Conservation (phyloP, 2,888 invertebrate genomes). For the Sturmia bella region DNA sequence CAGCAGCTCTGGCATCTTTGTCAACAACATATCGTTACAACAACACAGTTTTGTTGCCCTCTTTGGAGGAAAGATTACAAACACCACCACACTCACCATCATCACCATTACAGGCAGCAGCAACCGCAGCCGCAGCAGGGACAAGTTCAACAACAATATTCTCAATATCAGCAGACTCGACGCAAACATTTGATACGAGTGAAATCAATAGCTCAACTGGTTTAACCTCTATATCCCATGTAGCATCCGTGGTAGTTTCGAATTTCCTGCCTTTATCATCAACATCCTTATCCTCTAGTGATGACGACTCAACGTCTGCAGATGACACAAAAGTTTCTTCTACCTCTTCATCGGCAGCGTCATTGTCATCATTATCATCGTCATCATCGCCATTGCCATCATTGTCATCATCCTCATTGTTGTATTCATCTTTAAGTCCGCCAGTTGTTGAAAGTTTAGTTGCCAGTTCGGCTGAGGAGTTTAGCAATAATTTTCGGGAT, state of each 20-base stretch:
- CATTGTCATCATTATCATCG: constrained; percentile 41
- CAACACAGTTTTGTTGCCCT: constrained; percentile 65
- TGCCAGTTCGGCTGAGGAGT: constrained; percentile 80
- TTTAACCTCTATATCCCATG: constrained; percentile 68
- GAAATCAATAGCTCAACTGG: constrained; percentile 70
- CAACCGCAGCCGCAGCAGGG: constrained; percentile 18
- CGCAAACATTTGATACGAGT: constrained; percentile 48
- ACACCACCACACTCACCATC: constrained; percentile 42
- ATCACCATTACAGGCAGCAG: constrained; percentile 19
- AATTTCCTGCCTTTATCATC: constrained; percentile 73
- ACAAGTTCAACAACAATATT: constrained; percentile 32
- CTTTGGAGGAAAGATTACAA: constrained; percentile 63
- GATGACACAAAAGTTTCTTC: constrained; percentile 60
- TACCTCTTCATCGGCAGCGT: constrained; percentile 32
- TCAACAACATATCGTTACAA: constrained; percentile 68
- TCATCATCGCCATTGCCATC: constrained; percentile 5
- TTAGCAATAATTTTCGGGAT: constrained; percentile 78
- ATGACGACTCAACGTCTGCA: constrained; percentile 67
- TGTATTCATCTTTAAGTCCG: constrained; percentile 77
- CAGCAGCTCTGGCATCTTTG: constrained; percentile 63
- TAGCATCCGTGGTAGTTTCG: constrained; percentile 72
- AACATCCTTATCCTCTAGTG: constrained; percentile 65
- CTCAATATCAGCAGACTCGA: constrained; percentile 51
- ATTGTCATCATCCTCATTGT: constrained; percentile 58
- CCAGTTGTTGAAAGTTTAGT: constrained; percentile 79